A percentile compares a stretch with the other conserved stretches of the same genome.
phyloP scores from a whole-genome alignment of 2,888 invertebrate genomes.

The Leptinotarsa peninsularis region DNA sequence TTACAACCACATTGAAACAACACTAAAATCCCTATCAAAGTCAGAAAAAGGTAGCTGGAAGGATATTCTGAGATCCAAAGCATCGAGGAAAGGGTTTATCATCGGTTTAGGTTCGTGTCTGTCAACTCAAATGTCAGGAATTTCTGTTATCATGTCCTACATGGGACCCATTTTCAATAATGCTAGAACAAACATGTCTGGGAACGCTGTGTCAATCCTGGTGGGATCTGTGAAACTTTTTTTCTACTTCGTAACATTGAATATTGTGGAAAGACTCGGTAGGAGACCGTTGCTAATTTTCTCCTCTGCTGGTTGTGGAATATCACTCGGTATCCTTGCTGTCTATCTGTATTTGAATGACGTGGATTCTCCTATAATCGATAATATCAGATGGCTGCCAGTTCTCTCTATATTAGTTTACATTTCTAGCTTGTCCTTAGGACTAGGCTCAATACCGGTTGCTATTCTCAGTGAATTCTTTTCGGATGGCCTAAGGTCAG shows the following conservation, averaged over 20 bases:
- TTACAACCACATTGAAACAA: background rate
- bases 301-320: constrained; percentile 74
- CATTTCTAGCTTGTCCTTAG: background rate
- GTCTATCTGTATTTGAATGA: constrained; percentile 71
- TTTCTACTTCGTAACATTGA: constrained; percentile 75
- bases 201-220: constrained; percentile 77
- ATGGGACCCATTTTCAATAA: constrained; percentile 34
- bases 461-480: background rate
- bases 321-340: constrained; percentile 71
- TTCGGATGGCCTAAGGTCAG: background rate
- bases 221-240: constrained; percentile 83
- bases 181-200: constrained; percentile 28
- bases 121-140: constrained; percentile 28
- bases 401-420: background rate
- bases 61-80: constrained; percentile 10
- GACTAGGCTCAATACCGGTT: background rate
- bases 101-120: constrained; percentile 65
- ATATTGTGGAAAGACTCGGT: constrained; percentile 81
- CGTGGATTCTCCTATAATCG: background rate
- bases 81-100: constrained; percentile 70
- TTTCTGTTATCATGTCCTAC: constrained; percentile 26
- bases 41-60: background rate
- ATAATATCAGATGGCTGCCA: constrained; percentile 3
- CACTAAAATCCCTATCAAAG: background rate
- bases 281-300: constrained; percentile 76